phyloP scores from a whole-genome alignment of 1,140 invertebrate species.

The Drosophila simulans region DNA sequence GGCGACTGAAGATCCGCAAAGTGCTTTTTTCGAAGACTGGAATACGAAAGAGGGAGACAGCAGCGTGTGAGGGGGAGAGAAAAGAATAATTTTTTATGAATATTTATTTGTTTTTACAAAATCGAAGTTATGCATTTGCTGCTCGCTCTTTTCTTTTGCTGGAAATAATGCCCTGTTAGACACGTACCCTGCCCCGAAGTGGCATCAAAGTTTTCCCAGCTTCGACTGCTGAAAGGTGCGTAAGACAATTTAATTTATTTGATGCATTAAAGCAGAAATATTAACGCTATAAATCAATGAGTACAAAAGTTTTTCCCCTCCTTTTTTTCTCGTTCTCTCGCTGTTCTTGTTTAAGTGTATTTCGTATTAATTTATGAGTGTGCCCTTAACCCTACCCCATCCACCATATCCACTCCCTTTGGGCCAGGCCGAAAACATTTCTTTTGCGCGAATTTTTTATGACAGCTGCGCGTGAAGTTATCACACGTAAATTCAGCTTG shows the following conservation, averaged over 20 bases:
- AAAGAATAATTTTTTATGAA: constrained; percentile 73
- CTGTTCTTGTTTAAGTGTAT: constrained; percentile 33
- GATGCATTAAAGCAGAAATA: constrained; percentile 82
- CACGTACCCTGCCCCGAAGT: constrained; percentile 5
- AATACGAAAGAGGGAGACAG: constrained; percentile 1
- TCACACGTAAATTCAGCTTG: constrained; percentile 55
- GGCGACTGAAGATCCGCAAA: constrained; percentile 63
- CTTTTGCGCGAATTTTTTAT: constrained; percentile 62
- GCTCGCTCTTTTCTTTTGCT: constrained; percentile 21
- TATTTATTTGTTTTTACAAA: constrained; percentile 80
- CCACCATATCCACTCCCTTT: constrained; percentile 13
- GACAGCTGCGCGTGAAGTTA: constrained; percentile 62
- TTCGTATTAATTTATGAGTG: constrained; percentile 78
- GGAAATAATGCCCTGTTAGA: constrained; percentile 35
- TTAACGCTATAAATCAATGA: constrained; percentile 82
- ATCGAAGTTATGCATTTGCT: constrained; percentile 79
- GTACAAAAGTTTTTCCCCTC: constrained; percentile 40
- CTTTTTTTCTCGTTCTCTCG: constrained; percentile 17
- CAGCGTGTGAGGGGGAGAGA: constrained; percentile 22
- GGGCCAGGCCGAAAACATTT: constrained; percentile 21
- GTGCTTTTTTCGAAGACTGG: constrained; percentile 46
- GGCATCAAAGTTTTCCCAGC: constrained; percentile 65
- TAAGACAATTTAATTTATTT: constrained; percentile 84
- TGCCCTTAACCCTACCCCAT: constrained; percentile 20
- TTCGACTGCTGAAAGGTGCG: constrained; percentile 68